These are phyloP conservation scores for Microtus pennsylvanicus DNA, from an alignment of 2,113 vertebrate species.

Conservation along the genomic window DNA sequence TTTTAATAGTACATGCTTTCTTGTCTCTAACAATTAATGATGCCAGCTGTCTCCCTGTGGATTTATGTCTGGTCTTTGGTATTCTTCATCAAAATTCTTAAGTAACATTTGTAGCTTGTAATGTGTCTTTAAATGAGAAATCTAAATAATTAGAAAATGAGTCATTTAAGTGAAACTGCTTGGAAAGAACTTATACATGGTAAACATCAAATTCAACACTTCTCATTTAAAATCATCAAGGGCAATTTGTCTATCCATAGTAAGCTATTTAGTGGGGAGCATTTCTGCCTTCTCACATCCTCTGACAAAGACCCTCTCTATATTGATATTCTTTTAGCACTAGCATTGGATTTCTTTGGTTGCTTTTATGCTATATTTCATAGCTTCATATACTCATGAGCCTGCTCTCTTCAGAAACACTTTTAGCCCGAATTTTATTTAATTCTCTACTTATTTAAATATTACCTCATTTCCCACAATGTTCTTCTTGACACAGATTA, in stretches of 20 bases:
- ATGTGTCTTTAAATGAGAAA: neutral
- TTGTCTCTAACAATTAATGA: neutral
- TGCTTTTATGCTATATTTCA: neutral
- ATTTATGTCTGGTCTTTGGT: neutral
- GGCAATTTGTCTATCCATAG: neutral
- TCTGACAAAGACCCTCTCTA: neutral
- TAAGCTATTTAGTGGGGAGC: neutral
- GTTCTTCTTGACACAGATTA: neutral
- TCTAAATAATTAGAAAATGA: neutral
- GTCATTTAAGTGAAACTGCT: neutral
- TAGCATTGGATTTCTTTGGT: neutral
- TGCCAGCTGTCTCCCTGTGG: neutral
- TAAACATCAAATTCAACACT: neutral
- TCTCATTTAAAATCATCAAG: neutral
- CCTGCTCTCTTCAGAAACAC: neutral
- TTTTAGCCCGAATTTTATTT: neutral
- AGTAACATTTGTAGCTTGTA: neutral
- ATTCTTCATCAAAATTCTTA: neutral
- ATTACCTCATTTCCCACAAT: conserved; percentile 25
- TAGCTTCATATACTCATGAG: neutral
- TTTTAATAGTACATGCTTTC: rapidly evolving
- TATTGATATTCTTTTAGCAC: neutral
- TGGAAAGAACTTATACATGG: neutral
- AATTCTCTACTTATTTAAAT: neutral
- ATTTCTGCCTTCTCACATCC: neutral